Evolutionary conservation across 2,797 vertebrate species (phyloP).

Genomic region (Gymnoscopelus microlampas): DNA sequence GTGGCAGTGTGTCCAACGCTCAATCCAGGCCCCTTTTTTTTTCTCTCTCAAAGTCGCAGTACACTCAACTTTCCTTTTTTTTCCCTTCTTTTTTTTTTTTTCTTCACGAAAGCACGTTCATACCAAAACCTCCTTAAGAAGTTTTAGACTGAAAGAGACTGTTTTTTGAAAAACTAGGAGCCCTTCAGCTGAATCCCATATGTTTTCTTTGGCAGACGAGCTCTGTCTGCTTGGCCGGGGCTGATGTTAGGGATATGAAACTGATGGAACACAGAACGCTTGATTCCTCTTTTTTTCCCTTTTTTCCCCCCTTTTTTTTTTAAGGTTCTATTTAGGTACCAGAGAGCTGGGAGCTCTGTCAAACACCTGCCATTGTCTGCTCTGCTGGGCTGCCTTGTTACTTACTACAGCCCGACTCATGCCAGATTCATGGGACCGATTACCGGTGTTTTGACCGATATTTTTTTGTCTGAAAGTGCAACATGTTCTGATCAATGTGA

Average conservation of each 20-base stretch:
- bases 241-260: conserved; percentile 88
- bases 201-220: conserved; percentile 95
- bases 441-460: background rate
- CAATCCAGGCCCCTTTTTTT: conserved; percentile 81
- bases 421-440: conserved; percentile 2
- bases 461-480: background rate
- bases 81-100: conserved; percentile 21
- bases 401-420: background rate
- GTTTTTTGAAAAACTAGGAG: conserved; percentile 87
- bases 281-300: conserved; percentile 79
- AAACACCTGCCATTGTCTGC: conserved; percentile 85
- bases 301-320: conserved; percentile 51
- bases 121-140: conserved; percentile 88
- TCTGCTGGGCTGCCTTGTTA: conserved; percentile 25
- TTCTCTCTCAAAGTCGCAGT: conserved; percentile 72
- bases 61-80: conserved; percentile 62
- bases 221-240: conserved; percentile 89
- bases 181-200: conserved; percentile 86
- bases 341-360: conserved; percentile 68
- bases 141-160: conserved; percentile 89
- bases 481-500: background rate
- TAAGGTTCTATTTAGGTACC: conserved; percentile 82
- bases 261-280: conserved; percentile 92
- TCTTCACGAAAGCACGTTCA: conserved; percentile 85
- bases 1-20: conserved; percentile 86